Percentiles rank a stretch among this genome's conserved stretches.
Evolutionary conservation across 2,888 invertebrate species (phyloP).

Genomic region (Seira ritae): DNA sequence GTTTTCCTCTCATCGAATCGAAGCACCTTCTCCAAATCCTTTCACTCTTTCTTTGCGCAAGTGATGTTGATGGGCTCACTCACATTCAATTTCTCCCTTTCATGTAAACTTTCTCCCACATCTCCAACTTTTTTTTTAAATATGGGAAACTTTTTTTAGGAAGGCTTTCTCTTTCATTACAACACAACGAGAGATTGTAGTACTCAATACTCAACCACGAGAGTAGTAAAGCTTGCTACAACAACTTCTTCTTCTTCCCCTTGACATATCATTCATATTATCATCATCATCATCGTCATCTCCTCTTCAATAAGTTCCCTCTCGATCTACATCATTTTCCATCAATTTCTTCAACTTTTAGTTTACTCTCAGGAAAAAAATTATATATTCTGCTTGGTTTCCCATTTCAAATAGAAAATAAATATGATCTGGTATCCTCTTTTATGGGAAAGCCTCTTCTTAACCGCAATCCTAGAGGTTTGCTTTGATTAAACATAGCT

Average conservation of each 20-base stretch:
- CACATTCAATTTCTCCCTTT: neutral
- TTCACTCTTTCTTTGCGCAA: neutral
- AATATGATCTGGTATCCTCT: constrained; percentile 10
- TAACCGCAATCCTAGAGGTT: constrained; percentile 20
- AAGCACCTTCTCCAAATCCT: neutral
- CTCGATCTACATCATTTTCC: constrained; percentile 4
- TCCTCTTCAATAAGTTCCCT: neutral
- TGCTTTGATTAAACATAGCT: constrained; percentile 16
- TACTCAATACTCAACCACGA: no score
- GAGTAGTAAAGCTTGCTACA: no score
- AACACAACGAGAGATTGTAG: no score
- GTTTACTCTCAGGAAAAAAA: no score
- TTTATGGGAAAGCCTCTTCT: neutral
- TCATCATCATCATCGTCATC: no score
- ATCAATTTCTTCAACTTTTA: constrained; percentile 12
- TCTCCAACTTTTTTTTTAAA: constrained; percentile 18
- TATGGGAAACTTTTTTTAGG: neutral
- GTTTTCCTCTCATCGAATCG: neutral
- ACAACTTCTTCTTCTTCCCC: no score
- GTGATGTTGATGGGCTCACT: constrained; percentile 7
- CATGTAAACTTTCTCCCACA: neutral
- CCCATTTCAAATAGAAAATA: constrained; percentile 13
- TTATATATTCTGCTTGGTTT: neutral
- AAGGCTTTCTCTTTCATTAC: constrained; percentile 15
- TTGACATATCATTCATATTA: neutral